phyloP scores from a whole-genome alignment of 2,888 invertebrate genomes.

The Pteria penguin region DNA sequence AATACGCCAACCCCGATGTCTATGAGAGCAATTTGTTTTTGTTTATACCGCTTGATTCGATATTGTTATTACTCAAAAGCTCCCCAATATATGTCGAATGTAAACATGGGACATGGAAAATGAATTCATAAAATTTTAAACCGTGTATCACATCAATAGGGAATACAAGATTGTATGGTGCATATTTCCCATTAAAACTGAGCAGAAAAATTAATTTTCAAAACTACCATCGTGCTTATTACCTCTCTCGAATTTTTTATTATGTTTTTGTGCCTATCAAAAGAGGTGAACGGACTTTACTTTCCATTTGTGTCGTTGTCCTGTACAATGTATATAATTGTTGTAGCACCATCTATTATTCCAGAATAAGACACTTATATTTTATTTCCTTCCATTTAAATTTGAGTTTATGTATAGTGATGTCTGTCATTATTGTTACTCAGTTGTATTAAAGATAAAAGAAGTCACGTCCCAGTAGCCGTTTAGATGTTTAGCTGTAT shows the following conservation, averaged over 20 bases:
- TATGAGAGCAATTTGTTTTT: constrained; percentile 8
- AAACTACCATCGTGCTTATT: constrained; percentile 48
- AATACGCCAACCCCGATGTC: not conserved
- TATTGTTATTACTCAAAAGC: not conserved
- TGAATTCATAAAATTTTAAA: not conserved
- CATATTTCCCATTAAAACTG: constrained; percentile 36
- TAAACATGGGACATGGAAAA: not conserved
- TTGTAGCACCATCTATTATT: constrained; percentile 47
- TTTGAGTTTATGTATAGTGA: constrained; percentile 3
- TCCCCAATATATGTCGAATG: no score
- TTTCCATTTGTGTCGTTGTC: constrained; percentile 51
- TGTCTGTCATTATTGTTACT: not conserved
- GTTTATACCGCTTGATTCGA: not conserved
- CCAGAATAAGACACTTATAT: not conserved
- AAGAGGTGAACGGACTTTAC: constrained; percentile 48
- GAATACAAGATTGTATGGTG: not conserved
- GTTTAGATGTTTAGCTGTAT: no score
- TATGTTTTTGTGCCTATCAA: constrained; percentile 49
- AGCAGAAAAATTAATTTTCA: constrained; percentile 44
- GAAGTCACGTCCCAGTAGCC: not conserved
- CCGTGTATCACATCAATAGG: not conserved
- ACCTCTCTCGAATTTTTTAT: constrained; percentile 42
- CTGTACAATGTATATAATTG: constrained; percentile 48
- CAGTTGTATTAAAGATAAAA: not conserved
- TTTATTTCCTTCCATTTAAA: constrained; percentile 3